Conservation (phyloP, 2,888 invertebrate species). For the Endomychus coccineus region DNA sequence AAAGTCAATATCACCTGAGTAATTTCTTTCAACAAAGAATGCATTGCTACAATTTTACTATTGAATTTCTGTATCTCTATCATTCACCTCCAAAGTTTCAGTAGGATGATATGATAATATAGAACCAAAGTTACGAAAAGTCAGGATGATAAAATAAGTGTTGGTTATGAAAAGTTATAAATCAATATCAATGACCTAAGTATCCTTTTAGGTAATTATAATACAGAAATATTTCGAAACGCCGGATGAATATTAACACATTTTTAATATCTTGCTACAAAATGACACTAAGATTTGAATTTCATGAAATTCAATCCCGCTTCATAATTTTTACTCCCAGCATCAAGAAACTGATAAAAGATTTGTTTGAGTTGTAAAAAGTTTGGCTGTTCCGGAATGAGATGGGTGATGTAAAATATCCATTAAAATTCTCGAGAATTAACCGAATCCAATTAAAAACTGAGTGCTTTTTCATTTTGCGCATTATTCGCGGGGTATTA, state of each 20-base stretch:
- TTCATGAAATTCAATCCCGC: conserved; percentile 37
- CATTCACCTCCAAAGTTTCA: no score
- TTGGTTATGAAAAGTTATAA: no score
- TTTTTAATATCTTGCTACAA: conserved; percentile 33
- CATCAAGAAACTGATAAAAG: conserved; percentile 39
- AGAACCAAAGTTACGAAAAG: no score
- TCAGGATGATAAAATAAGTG: no score
- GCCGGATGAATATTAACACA: conserved; percentile 23
- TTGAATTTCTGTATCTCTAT: conserved; percentile 1
- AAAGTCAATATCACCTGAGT: no score
- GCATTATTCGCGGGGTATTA: conserved; percentile 29
- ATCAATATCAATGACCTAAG: background rate
- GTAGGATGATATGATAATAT: no score
- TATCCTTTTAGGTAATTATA: background rate
- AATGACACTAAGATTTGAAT: conserved; percentile 35
- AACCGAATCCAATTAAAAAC: conserved; percentile 48
- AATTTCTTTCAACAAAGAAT: background rate
- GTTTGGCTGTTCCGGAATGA: conserved; percentile 36
- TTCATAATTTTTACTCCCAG: conserved; percentile 38
- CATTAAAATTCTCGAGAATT: conserved; percentile 46
- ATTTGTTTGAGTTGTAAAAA: conserved; percentile 43
- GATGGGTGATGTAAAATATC: conserved; percentile 44
- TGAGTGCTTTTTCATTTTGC: conserved; percentile 47
- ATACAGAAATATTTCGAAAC: no score
- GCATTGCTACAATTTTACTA: background rate